These are phyloP conservation scores for Mobula hypostoma DNA, from an alignment of 2,113 vertebrate genomes.

Conservation along the genomic window DNA sequence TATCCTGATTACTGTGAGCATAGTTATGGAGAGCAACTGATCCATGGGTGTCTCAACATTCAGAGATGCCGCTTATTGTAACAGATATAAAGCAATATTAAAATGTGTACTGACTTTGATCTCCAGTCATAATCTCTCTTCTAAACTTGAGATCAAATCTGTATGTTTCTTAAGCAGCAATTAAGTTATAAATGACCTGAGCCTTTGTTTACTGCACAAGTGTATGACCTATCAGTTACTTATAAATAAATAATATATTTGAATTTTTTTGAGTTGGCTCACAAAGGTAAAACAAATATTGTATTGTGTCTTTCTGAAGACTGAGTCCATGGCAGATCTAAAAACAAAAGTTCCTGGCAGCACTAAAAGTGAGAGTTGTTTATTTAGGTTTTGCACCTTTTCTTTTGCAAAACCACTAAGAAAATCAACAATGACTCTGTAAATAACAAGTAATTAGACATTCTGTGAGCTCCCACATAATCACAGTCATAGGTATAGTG, in stretches of 20 bases:
- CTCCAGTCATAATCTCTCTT: neutral
- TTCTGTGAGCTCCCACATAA: neutral
- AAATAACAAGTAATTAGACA: conserved; percentile 20
- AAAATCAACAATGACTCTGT: conserved; percentile 10
- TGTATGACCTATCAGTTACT: neutral
- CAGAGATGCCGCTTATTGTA: neutral
- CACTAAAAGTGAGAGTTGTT: neutral
- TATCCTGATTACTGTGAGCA: neutral
- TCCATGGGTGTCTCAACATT: neutral
- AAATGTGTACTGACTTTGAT: neutral
- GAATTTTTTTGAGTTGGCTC: too few relatives aligned
- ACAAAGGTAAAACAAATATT: too few relatives aligned
- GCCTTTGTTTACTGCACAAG: neutral
- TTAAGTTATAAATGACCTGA: neutral
- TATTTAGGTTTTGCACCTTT: conserved; percentile 4
- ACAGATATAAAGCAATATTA: neutral
- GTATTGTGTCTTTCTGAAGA: neutral
- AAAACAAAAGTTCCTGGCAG: neutral
- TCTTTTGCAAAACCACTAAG: neutral
- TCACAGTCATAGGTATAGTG: conserved; percentile 16
- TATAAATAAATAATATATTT: too few relatives aligned
- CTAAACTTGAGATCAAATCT: neutral
- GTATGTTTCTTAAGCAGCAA: neutral
- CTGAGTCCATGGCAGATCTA: neutral
- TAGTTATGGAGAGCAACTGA: neutral